These are phyloP conservation scores for Lophotriccus pileatus DNA, from an alignment of 2,797 vertebrate species.

Conservation along the genomic window DNA sequence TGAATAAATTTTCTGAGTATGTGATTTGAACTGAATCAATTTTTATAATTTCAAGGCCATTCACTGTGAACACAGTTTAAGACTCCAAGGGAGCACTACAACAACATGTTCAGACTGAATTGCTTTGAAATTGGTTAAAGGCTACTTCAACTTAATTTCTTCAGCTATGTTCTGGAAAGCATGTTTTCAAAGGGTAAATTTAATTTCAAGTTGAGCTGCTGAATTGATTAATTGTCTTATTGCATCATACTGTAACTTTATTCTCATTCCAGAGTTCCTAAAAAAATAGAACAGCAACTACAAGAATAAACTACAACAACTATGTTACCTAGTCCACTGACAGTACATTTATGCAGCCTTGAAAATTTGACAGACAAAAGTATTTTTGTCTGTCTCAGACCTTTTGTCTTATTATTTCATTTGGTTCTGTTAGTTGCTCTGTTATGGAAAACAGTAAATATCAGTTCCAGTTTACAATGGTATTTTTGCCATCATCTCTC, in stretches of 20 bases:
- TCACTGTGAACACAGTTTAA: background rate
- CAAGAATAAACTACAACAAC: background rate
- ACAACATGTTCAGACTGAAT: background rate
- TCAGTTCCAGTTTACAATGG: background rate
- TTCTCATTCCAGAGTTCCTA: background rate
- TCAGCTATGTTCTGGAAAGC: background rate
- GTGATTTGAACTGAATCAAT: slow-evolving; percentile 17
- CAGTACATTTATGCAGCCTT: background rate
- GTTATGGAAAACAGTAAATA: background rate
- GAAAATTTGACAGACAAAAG: background rate
- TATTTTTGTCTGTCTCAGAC: background rate
- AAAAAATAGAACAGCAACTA: background rate
- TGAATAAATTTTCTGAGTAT: background rate
- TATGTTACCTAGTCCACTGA: background rate
- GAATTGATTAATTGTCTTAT: slow-evolving; percentile 22
- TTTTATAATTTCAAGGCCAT: slow-evolving; percentile 32
- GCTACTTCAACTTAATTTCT: slow-evolving; percentile 16
- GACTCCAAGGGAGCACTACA: background rate
- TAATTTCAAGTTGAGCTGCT: slow-evolving; percentile 6
- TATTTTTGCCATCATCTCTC: background rate
- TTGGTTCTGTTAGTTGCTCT: background rate
- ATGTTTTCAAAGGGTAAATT: slow-evolving; percentile 1
- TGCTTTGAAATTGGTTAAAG: slow-evolving; percentile 28
- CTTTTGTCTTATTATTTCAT: background rate
- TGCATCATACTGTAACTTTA: background rate